These are phyloP conservation scores for Sapayoa aenigma DNA, from an alignment of 2,113 vertebrate species.

Conservation along the genomic window DNA sequence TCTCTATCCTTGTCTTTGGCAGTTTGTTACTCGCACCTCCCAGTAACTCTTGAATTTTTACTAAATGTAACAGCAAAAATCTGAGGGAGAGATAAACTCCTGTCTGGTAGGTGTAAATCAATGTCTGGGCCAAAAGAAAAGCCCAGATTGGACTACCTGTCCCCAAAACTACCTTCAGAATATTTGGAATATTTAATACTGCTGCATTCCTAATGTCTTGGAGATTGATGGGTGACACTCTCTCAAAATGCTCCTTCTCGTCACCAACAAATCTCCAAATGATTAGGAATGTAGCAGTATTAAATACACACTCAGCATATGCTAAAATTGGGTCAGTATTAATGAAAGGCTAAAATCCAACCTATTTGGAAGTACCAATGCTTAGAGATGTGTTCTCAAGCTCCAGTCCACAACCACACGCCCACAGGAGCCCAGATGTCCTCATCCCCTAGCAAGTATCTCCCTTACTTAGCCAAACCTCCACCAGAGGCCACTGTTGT, in stretches of 20 bases:
- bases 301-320: background rate
- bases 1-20: background rate
- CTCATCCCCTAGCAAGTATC: background rate
- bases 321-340: background rate
- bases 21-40: background rate
- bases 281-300: background rate
- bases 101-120: background rate
- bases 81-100: background rate
- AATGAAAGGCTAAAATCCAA: background rate
- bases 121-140: background rate
- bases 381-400: background rate
- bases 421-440: background rate
- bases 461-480: background rate
- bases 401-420: background rate
- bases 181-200: no score
- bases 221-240: no score
- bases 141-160: background rate
- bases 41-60: background rate
- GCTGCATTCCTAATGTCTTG: no score
- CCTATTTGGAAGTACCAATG: background rate
- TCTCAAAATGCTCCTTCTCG: no score
- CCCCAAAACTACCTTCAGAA: background rate
- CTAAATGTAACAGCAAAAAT: background rate
- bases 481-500: conserved; percentile 70
- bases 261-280: background rate